These are phyloP conservation scores for Pterocles gutturalis DNA, from an alignment of 2,113 vertebrate genomes.

Conservation along the genomic window DNA sequence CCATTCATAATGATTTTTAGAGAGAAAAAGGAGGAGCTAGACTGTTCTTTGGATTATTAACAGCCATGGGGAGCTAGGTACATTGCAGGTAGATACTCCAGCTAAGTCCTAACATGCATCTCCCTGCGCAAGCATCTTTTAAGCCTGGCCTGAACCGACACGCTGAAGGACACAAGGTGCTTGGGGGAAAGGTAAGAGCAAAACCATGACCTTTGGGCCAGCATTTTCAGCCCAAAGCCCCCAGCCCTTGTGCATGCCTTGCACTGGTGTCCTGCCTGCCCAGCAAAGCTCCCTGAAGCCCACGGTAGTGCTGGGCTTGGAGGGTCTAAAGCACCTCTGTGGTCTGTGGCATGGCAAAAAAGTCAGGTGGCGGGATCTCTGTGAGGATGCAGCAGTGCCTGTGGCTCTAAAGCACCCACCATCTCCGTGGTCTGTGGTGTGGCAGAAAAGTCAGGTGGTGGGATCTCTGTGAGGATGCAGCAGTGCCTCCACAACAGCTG, in stretches of 20 bases:
- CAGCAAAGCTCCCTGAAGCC: neutral
- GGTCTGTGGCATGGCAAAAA: no score
- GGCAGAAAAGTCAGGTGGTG: fast-evolving
- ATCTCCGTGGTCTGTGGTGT: fast-evolving
- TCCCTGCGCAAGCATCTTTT: neutral
- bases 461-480: fast-evolving
- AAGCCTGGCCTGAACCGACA: neutral
- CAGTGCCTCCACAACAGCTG: neutral
- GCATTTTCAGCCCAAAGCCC: fast-evolving
- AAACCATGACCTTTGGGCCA: neutral
- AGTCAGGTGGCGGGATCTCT: fast-evolving
- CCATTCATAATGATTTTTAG: neutral
- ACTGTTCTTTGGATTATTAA: neutral
- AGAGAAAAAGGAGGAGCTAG: neutral
- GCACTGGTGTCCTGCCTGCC: neutral
- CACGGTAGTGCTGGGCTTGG: neutral
- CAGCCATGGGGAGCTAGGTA: neutral
- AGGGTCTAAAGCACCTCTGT: fast-evolving
- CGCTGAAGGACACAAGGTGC: neutral
- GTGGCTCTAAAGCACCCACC: neutral
- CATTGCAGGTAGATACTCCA: neutral
- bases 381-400: fast-evolving
- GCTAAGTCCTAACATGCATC: neutral
- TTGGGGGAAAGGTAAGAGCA: neutral
- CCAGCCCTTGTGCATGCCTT: neutral